These are phyloP conservation scores for Amblyraja radiata DNA, from an alignment of 2,797 vertebrate species.

Conservation along the genomic window DNA sequence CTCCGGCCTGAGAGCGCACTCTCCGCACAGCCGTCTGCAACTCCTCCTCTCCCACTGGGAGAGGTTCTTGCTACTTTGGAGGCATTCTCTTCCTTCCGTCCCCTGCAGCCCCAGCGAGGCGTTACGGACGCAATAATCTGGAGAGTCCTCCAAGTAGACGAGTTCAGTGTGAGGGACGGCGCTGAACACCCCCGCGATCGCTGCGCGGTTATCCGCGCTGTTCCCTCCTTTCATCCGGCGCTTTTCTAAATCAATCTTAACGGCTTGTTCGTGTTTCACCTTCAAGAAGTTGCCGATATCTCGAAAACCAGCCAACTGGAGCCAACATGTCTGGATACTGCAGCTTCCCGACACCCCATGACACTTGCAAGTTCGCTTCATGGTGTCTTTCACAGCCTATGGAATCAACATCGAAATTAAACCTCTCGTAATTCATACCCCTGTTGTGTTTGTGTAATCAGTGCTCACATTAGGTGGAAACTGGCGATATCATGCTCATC, in stretches of 20 bases:
- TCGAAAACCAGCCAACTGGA: conserved; percentile 84
- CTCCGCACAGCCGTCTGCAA: conserved; percentile 78
- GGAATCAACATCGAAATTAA: conserved; percentile 11
- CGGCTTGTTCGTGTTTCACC: conserved; percentile 74
- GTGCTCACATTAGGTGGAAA: neutral
- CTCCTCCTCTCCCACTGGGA: conserved; percentile 72
- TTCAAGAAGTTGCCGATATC: conserved; percentile 85
- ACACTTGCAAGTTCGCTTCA: conserved; percentile 88
- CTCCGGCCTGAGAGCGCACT: conserved; percentile 81
- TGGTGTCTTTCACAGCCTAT: conserved; percentile 81
- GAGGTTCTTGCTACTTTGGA: conserved; percentile 64
- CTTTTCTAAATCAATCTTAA: conserved; percentile 88
- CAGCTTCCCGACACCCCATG: conserved; percentile 95
- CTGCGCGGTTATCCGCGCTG: conserved; percentile 75
- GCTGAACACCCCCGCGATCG: conserved; percentile 64
- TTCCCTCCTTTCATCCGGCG: conserved; percentile 71
- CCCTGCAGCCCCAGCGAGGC: conserved; percentile 75
- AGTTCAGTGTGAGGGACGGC: conserved; percentile 69
- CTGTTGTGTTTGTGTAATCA: neutral
- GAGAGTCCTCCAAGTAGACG: conserved; percentile 84
- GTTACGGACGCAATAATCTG: conserved; percentile 83
- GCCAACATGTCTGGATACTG: conserved; percentile 92
- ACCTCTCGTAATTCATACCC: neutral
- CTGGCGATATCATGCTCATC: no score
- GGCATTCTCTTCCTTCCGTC: conserved; percentile 85